Evolutionary conservation across 2,113 vertebrate species (phyloP), one percentile per base, ranked within the genome.

Genomic region (Circaetus gallicus): DNA sequence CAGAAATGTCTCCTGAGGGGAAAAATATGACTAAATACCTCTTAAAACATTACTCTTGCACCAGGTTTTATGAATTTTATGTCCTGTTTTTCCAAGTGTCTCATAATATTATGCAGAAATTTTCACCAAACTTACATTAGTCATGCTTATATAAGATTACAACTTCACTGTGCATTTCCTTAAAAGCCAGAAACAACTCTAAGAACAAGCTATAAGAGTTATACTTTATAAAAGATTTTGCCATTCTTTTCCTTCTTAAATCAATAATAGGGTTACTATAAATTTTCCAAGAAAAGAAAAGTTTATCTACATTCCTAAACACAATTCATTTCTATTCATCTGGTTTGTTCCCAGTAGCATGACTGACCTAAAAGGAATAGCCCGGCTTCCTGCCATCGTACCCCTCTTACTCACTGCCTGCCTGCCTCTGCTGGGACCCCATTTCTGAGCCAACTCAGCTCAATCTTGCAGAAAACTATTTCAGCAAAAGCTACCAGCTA

Each of bases 261-360:
- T 42, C 7, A 59, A 6, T 42, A 76, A 31, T 18, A 45, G 0
- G 0, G 3, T 77, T 56, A n/a, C 2, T 31, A 11, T 15, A 69
- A 36, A 10, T 43, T 36, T 72, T 77, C 11, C 7, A 56, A 1
- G 47, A 80, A 42, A 17, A 63, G 4, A 32, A 67, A 82, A 55
- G 0, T 11, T 12, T 42, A 17, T 12, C 29, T 61, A 20, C 10
- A 31, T 89, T 77, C 34, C 6, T 77, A 73, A 77, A 10, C 2
- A 4, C 0, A 53, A 19, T 7, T 38, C 0, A 1, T 58, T 86
- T 83, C 4, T 74, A 3, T 59, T 82, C 6, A 7, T 82, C 29
- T 66, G 19, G 0, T 1, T 29, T 45, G 2, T 36, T 81, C 5
- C 19, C 10, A 42, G 22, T 9, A 76, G 26, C 3, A n/a, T 13